These are phyloP conservation scores for Mus spretus DNA, from an alignment of 2,797 vertebrate genomes.

Conservation along the genomic window DNA sequence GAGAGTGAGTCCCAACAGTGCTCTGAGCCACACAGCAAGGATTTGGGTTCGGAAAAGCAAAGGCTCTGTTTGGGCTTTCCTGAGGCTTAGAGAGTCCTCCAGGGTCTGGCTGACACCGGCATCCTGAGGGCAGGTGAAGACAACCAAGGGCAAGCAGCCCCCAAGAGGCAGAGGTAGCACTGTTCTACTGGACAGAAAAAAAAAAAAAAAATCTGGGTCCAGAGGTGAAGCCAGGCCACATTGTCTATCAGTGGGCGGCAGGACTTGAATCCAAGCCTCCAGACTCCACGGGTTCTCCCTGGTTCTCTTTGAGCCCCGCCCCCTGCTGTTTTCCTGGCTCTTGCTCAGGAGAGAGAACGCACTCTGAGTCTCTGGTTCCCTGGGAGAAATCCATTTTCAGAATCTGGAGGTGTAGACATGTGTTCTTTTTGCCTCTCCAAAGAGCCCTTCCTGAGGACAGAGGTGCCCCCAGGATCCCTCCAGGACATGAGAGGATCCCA, in stretches of 20 bases:
- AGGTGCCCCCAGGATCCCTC: slow-evolving; percentile 73
- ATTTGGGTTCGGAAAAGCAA: not conserved
- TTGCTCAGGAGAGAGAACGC: slow-evolving; percentile 70
- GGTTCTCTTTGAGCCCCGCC: not conserved
- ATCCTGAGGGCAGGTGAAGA: not conserved
- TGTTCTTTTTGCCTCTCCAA: slow-evolving; percentile 81
- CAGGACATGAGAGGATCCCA: not conserved
- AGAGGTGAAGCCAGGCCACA: not conserved
- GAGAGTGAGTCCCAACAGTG: not conserved
- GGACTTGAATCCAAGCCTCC: slow-evolving; percentile 31
- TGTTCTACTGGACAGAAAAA: not conserved
- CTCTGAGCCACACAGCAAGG: not conserved
- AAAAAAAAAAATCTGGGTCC: not conserved
- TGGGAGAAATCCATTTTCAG: slow-evolving; percentile 87
- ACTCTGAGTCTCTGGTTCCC: slow-evolving; percentile 83
- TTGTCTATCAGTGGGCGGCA: not conserved
- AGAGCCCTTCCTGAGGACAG: slow-evolving; percentile 83
- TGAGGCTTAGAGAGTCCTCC: not conserved
- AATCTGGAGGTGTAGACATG: slow-evolving; percentile 86
- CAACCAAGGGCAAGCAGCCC: not conserved
- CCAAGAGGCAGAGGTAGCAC: not conserved
- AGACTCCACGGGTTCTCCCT: not conserved
- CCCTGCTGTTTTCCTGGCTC: slow-evolving; percentile 72
- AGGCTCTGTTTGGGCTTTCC: accelerated
- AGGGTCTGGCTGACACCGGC: not conserved